Evolutionary conservation across 1,140 invertebrate species (phyloP).

Genomic region (Plectrocnemia conspersa): DNA sequence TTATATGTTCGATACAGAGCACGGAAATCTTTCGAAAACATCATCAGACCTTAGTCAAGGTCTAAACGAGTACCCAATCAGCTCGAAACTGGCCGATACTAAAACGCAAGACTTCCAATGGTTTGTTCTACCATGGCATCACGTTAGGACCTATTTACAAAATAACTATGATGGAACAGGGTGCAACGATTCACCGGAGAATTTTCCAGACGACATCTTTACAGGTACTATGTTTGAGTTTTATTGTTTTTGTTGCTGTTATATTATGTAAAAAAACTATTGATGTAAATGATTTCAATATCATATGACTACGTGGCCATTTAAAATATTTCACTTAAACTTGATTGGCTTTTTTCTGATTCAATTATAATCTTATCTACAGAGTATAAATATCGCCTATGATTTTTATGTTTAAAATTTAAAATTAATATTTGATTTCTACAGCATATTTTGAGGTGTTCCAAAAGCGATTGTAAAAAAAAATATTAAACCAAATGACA

Average conservation of each 20-base stretch:
- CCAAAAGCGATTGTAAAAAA: background rate
- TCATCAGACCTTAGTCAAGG: no score
- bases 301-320: background rate
- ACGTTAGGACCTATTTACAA: background rate
- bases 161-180: background rate
- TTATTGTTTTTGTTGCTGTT: background rate
- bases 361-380: background rate
- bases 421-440: background rate
- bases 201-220: conserved; percentile 17
- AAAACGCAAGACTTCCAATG: no score
- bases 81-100: no score
- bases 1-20: no score
- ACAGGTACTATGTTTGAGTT: conserved; percentile 7
- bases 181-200: background rate
- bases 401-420: background rate
- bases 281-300: background rate
- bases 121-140: conserved; percentile 19
- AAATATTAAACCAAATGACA: background rate
- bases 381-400: background rate
- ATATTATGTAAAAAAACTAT: background rate
- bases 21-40: no score
- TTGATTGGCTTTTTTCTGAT: background rate
- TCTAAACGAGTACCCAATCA: no score
- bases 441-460: background rate
- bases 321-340: background rate